These are phyloP conservation scores for Podotricha telesiphe DNA, from an alignment of 2,888 invertebrate species.

Conservation along the genomic window DNA sequence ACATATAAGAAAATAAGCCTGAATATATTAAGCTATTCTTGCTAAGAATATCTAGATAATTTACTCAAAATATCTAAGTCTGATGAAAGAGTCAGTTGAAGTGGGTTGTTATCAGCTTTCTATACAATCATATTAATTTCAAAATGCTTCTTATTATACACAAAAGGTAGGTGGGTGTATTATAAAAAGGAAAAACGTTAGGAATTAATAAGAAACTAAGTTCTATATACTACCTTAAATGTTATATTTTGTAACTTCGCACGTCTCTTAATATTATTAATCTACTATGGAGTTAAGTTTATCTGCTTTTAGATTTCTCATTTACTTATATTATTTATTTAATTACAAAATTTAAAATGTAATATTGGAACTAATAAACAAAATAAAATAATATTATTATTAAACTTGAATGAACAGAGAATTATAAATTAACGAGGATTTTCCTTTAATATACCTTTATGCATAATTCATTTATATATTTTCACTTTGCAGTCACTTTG, in stretches of 20 bases:
- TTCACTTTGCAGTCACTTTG: conserved; percentile 11
- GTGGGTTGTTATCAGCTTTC: no score
- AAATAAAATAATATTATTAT: background rate
- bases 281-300: no score
- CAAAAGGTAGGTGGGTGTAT: no score
- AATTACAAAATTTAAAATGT: background rate
- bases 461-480: conserved; percentile 10
- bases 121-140: no score
- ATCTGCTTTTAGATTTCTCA: no score
- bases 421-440: conserved; percentile 4
- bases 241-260: no score
- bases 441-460: conserved; percentile 13
- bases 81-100: background rate
- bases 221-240: no score
- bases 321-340: background rate
- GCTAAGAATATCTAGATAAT: background rate
- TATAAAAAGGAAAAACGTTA: no score
- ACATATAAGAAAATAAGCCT: no score
- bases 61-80: background rate
- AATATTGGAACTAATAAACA: background rate
- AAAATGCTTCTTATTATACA: no score
- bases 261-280: no score
- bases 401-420: background rate
- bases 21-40: background rate
- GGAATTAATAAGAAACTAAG: no score